Conservation (phyloP, 2,888 invertebrate genomes). For the Incurvaria masculella region DNA sequence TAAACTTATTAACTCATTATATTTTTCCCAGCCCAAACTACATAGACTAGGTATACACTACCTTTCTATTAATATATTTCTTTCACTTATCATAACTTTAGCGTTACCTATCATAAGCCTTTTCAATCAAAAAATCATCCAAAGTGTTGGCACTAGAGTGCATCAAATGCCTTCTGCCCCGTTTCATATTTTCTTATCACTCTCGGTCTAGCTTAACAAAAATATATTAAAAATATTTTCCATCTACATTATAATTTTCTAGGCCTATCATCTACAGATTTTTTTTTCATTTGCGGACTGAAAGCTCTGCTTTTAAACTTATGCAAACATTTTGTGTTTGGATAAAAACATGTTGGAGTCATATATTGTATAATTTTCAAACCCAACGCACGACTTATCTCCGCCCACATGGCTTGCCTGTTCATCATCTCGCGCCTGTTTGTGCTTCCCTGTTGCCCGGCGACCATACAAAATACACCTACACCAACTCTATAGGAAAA, state of each 20-base stretch:
- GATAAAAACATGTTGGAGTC: not conserved
- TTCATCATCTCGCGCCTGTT: too few relatives aligned
- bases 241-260: slow-evolving; percentile 10
- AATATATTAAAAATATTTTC: slow-evolving; percentile 17
- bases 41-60: not conserved
- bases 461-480: slow-evolving; percentile 2
- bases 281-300: not conserved
- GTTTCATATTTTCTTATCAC: slow-evolving; percentile 2
- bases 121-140: slow-evolving; percentile 5
- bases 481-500: not conserved
- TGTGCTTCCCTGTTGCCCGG: slow-evolving; percentile 8
- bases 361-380: not conserved
- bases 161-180: slow-evolving; percentile 5
- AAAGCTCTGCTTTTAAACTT: not conserved
- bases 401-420: too few relatives aligned
- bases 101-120: not conserved
- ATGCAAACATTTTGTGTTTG: not conserved
- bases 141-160: slow-evolving; percentile 7
- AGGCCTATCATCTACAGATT: slow-evolving; percentile 5
- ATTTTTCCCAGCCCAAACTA: not conserved
- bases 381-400: not conserved
- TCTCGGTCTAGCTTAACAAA: slow-evolving; percentile 18
- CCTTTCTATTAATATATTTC: not conserved
- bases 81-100: not conserved
- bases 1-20: not conserved